phyloP scores from a whole-genome alignment of 2,113 vertebrate species.

The Pelodiscus sinensis region DNA sequence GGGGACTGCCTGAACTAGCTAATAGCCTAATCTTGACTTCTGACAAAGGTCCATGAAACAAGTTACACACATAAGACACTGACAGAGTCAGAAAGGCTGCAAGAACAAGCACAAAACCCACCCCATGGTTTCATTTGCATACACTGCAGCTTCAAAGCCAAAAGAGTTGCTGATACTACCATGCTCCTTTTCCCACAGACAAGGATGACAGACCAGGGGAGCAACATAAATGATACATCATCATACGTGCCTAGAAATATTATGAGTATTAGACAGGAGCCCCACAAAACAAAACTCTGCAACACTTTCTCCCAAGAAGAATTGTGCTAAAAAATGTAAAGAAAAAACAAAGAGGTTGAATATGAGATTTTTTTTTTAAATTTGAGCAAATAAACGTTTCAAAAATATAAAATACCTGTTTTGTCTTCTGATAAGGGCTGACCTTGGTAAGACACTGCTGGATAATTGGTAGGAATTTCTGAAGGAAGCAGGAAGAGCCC shows the following conservation, averaged over 20 bases:
- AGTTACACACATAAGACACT: neutral
- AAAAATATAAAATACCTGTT: constrained; percentile 70
- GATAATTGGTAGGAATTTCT: constrained; percentile 71
- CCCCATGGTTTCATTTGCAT: neutral
- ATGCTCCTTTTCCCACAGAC: neutral
- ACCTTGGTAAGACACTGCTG: constrained; percentile 62
- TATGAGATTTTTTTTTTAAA: neutral
- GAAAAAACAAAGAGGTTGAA: neutral
- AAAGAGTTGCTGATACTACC: neutral
- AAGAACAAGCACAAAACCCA: neutral
- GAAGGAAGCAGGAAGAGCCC: constrained; percentile 90
- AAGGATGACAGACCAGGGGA: neutral
- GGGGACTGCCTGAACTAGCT: no score
- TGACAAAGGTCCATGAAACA: neutral
- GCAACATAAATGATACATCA: neutral
- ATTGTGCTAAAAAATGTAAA: neutral
- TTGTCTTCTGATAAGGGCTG: constrained; percentile 49
- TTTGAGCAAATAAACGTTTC: neutral
- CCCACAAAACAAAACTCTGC: fast-evolving
- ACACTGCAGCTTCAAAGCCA: neutral
- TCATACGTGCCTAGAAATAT: neutral
- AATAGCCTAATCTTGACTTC: neutral
- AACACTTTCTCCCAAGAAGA: neutral
- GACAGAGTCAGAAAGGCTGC: neutral
- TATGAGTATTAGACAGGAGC: neutral